phyloP scores from a whole-genome alignment of 2,797 vertebrate species.

The Anomalospiza imberbis region DNA sequence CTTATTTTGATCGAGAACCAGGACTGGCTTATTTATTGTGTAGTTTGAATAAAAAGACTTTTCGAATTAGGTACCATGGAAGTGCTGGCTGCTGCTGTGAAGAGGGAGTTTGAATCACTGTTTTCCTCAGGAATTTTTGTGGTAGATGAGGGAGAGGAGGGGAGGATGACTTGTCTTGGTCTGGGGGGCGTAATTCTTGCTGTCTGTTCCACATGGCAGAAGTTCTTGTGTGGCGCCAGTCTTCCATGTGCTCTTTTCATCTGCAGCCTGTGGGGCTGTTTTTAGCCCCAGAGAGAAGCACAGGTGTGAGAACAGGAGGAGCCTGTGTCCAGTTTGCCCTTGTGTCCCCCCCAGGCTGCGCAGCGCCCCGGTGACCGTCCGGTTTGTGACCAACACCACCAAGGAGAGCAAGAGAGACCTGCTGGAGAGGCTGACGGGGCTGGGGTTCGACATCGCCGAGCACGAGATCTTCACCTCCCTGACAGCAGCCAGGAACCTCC shows the following conservation, averaged over 20 bases:
- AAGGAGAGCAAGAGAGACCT: constrained; percentile 91
- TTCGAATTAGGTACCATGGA: neutral
- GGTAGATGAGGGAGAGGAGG: neutral
- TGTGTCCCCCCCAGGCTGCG: constrained; percentile 78
- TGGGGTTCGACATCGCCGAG: constrained; percentile 88
- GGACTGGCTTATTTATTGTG: neutral
- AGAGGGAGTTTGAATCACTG: neutral
- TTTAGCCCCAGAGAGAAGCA: accelerated
- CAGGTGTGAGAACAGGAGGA: accelerated
- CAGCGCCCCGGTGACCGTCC: constrained; percentile 76
- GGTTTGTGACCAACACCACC: constrained; percentile 96
- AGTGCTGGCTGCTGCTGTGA: neutral
- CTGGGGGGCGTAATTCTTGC: too few species aligned
- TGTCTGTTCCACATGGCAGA: accelerated
- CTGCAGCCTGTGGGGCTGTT: neutral
- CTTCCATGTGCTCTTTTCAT: accelerated
- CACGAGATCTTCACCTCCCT: constrained; percentile 94
- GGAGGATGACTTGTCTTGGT: neutral
- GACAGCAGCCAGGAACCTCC: constrained; percentile 87
- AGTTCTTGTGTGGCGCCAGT: neutral
- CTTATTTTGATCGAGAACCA: neutral
- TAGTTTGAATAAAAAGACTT: neutral
- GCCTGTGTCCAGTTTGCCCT: neutral
- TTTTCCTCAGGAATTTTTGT: neutral
- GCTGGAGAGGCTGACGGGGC: constrained; percentile 78